A percentile compares a stretch with the other conserved stretches of the same genome.
Conservation (phyloP, 2,113 vertebrate species). For the Oryzias curvinotus region DNA sequence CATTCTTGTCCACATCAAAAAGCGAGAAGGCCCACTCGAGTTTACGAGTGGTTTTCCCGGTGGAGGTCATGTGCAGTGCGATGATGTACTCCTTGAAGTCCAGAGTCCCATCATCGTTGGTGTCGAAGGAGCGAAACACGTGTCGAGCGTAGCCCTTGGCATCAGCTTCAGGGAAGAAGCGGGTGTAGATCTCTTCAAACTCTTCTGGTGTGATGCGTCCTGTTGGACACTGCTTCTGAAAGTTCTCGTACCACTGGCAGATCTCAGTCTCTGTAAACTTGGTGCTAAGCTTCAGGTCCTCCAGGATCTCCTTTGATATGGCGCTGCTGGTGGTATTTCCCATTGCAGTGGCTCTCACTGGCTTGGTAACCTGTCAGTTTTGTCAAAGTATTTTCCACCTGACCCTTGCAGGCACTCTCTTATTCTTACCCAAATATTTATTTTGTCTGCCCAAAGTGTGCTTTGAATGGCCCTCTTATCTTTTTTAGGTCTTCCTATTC, state of each 20-base stretch:
- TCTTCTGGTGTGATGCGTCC: conserved; percentile 84
- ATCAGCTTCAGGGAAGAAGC: conserved; percentile 89
- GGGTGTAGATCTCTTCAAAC: conserved; percentile 90
- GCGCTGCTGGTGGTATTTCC: conserved; percentile 88
- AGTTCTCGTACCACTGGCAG: conserved; percentile 87
- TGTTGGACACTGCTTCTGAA: conserved; percentile 86
- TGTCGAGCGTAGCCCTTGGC: conserved; percentile 88
- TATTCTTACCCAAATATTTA: conserved; percentile 1
- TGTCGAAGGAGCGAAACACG: conserved; percentile 93
- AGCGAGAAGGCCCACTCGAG: conserved; percentile 95
- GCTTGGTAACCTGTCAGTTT: conserved; percentile 16
- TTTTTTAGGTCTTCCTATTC: neutral
- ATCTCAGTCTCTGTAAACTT: conserved; percentile 86
- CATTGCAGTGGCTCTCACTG: conserved; percentile 70
- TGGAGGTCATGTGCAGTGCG: conserved; percentile 90
- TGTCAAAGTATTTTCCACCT: conserved; percentile 34
- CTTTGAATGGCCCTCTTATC: neutral
- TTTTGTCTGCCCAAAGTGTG: conserved; percentile 16
- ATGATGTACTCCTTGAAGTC: conserved; percentile 96
- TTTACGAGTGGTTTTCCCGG: conserved; percentile 83
- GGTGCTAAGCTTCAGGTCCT: conserved; percentile 88
- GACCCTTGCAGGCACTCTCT: conserved; percentile 23
- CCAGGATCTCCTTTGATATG: conserved; percentile 88
- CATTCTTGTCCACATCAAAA: conserved; percentile 92
- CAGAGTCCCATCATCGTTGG: conserved; percentile 89